phyloP scores from a whole-genome alignment of 2,797 vertebrate genomes.

The Silurus aristotelis region DNA sequence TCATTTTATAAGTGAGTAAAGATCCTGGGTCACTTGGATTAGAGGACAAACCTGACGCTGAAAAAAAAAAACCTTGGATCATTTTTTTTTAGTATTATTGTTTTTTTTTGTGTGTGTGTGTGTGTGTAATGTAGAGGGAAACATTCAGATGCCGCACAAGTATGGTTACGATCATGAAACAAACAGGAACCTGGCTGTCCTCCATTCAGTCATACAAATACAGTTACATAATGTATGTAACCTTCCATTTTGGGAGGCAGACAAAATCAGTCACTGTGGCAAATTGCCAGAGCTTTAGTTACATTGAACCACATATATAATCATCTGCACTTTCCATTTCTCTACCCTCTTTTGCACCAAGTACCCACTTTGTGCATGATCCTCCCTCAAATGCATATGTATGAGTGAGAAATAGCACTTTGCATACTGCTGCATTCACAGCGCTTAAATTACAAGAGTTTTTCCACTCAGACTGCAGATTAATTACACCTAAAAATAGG shows the following conservation, averaged over 20 bases:
- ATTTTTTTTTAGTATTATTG: neutral
- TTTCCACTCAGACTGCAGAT: neutral
- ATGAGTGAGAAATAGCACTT: slow-evolving; percentile 4
- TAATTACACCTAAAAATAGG: slow-evolving; percentile 11
- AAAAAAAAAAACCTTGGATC: neutral
- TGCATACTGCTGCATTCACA: neutral
- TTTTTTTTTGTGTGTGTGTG: rapidly evolving
- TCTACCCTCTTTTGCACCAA: neutral
- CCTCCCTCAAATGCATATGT: neutral
- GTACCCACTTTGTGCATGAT: neutral
- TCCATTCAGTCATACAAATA: neutral
- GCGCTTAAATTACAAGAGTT: neutral
- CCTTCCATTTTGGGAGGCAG: neutral
- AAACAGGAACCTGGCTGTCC: neutral
- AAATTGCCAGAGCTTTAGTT: neutral
- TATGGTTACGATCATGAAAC: neutral
- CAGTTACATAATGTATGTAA: neutral
- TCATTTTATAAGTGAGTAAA: neutral
- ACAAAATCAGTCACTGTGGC: neutral
- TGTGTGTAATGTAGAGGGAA: neutral
- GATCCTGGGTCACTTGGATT: neutral
- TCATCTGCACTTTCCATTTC: neutral
- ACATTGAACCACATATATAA: neutral
- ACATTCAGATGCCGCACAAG: neutral
- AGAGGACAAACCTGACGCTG: neutral